Base-by-base conservation (phyloP, 2,888 invertebrate species). In the Periphyllus acericola region DNA sequence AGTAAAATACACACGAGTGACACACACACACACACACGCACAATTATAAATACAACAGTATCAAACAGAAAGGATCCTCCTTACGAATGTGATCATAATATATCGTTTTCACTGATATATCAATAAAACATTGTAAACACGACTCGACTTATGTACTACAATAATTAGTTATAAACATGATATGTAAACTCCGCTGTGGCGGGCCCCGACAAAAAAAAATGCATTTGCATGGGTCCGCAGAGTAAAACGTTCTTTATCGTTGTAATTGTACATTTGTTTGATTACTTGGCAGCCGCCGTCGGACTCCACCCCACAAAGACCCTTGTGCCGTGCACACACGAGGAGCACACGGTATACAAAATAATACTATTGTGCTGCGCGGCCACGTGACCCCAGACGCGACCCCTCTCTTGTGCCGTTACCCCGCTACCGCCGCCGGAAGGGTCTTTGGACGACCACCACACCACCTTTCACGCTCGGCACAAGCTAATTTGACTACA, bases 251-350 rank as follows among this genome's bases (percentile, higher is more conserved):
- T 29, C 21, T 83, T 86, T 72, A 71, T 40, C 86, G 60, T 40
- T 72, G 79, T 79, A 72, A 74, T 83, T 55, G 72, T 86, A 79
- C 86, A 80, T 86, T 86, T 86, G 86, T 86, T 86, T 86, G 86
- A 86, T 86, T 86, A 80, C 79, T 72, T 68, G 72, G 86, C 79
- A 78, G 79, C 36, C 78, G 34, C 78, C 71, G 71, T 14, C 71
- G 52, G 52, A 55, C 79, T 68, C 86, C 86, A 55, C 79, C 79
- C 71, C 86, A 76, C 36, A 72, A 40, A 36, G 76, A 86, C 86
- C 86, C 46, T 66, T 46, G 66, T 84, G 84, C 68, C 78, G 68
- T 68, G 86, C 79, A 29, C 72, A 71, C 85, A 66, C 83, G 55
- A 72, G 83, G n/a, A 36, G 74, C 68, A 81, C 68, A 68, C 81